Conservation (phyloP, 2,113 vertebrate genomes). For the Platichthys flesus region DNA sequence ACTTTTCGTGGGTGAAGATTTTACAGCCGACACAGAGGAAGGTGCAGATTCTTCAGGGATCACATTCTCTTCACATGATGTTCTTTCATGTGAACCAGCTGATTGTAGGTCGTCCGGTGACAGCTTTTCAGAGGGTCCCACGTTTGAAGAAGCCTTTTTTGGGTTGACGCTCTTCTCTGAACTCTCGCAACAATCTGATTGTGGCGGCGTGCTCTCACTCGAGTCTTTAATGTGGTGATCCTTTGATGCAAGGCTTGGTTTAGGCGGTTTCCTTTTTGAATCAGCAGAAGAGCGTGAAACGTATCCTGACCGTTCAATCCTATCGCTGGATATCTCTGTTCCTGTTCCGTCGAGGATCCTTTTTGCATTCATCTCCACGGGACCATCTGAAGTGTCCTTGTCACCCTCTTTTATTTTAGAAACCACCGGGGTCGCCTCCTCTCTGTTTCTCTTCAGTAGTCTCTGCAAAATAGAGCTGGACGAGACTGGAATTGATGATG, state of each 20-base stretch:
- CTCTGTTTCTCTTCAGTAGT: slow-evolving; percentile 70
- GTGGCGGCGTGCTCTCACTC: slow-evolving; percentile 19
- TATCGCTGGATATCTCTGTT: not conserved
- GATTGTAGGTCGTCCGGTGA: slow-evolving; percentile 24
- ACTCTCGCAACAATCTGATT: slow-evolving; percentile 15
- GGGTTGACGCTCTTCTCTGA: slow-evolving; percentile 13
- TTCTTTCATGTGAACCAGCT: slow-evolving; percentile 43
- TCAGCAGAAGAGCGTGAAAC: slow-evolving; percentile 12
- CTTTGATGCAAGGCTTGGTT: slow-evolving; percentile 9
- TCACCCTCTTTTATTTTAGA: slow-evolving; percentile 45
- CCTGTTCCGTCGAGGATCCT: not conserved
- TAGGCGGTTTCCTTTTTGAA: slow-evolving; percentile 10
- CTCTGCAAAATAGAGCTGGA: slow-evolving; percentile 75
- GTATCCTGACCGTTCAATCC: slow-evolving; percentile 3
- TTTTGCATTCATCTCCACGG: slow-evolving; percentile 7
- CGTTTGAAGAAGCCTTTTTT: slow-evolving; percentile 19
- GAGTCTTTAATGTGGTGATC: not conserved
- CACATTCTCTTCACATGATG: slow-evolving; percentile 31
- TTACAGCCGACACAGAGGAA: slow-evolving; percentile 12
- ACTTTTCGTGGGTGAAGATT: slow-evolving; percentile 12
- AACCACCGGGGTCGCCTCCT: slow-evolving; percentile 27
- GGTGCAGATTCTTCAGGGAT: slow-evolving; percentile 34
- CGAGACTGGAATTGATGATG: slow-evolving; percentile 9
- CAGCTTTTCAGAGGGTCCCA: not conserved
- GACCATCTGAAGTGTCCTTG: not conserved